Percentiles rank a stretch among this genome's conserved stretches.
Conservation (phyloP, 2,797 vertebrate genomes). For the Sebastes oblongus region DNA sequence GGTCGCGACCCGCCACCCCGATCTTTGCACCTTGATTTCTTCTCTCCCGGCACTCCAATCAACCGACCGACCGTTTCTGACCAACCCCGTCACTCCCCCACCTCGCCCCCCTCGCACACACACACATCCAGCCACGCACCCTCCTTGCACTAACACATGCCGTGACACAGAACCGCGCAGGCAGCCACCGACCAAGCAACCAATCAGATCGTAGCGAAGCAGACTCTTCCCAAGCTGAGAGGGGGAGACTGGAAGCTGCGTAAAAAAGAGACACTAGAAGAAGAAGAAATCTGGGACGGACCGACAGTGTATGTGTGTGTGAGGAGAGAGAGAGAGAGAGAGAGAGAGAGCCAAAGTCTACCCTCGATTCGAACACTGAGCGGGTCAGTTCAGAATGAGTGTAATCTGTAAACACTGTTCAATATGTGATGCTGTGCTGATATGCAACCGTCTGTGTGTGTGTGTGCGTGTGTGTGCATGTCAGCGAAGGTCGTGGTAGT, state of each 20-base stretch:
- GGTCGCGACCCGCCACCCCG: constrained; percentile 26
- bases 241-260: constrained; percentile 6
- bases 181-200: constrained; percentile 51
- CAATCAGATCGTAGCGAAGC: constrained; percentile 70
- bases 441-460: constrained; percentile 19
- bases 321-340: constrained; percentile 31
- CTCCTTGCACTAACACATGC: constrained; percentile 36
- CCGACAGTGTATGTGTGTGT: constrained; percentile 14
- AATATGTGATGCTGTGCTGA: constrained; percentile 53
- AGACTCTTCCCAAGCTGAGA: constrained; percentile 44
- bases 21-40: constrained; percentile 72
- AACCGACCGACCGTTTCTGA: constrained; percentile 53
- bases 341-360: constrained; percentile 37
- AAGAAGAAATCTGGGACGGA: constrained; percentile 41
- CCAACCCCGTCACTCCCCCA: constrained; percentile 27
- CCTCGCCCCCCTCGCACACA: background rate
- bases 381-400: constrained; percentile 57
- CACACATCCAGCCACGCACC: background rate
- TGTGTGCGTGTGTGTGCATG: constrained; percentile 8
- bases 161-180: constrained; percentile 10
- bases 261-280: constrained; percentile 36
- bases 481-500: background rate
- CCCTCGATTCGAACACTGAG: constrained; percentile 36
- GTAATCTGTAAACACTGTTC: constrained; percentile 43
- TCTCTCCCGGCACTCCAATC: constrained; percentile 66